These are phyloP conservation scores for Teleopsis dalmanni DNA, from an alignment of 1,140 invertebrate species.

Conservation along the genomic window DNA sequence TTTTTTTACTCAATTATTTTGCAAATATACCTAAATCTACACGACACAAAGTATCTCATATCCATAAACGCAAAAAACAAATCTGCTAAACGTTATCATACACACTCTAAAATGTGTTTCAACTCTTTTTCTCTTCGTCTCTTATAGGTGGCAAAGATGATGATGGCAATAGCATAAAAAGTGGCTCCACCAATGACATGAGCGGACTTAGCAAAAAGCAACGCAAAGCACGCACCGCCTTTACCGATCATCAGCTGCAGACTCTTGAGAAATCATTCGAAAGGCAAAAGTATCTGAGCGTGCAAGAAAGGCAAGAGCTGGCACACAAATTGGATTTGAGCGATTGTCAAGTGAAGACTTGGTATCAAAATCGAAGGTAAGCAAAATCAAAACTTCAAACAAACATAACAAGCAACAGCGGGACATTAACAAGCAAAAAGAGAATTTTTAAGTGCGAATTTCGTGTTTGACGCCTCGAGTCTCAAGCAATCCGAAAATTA, in stretches of 20 bases:
- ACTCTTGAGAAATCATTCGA: slow-evolving; percentile 97
- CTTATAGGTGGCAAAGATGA: slow-evolving; percentile 41
- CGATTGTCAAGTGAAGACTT: slow-evolving; percentile 98
- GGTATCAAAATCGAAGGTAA: slow-evolving; percentile 98
- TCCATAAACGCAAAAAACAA: no score
- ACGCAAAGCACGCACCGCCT: slow-evolving; percentile 93
- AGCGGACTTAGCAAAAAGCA: slow-evolving; percentile 78
- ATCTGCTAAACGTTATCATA: no score
- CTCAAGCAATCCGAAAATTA: no score
- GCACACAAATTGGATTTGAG: slow-evolving; percentile 92
- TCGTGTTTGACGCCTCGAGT: no score
- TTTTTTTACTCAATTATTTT: no score
- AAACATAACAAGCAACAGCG: no score
- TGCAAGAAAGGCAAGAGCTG: slow-evolving; percentile 96
- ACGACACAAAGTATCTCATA: no score
- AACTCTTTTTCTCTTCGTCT: background rate
- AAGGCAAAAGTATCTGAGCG: slow-evolving; percentile 95
- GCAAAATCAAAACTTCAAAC: no score
- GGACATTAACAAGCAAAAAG: no score
- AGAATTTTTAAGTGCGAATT: no score
- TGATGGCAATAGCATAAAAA: slow-evolving; percentile 42
- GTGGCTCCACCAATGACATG: slow-evolving; percentile 39
- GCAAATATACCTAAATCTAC: no score
- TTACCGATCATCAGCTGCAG: slow-evolving; percentile 96
- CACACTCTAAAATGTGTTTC: background rate